A percentile compares a stretch with the other conserved stretches of the same genome.
Conservation (phyloP, 2,797 vertebrate genomes). For the Mormyrus proboscirostris region DNA sequence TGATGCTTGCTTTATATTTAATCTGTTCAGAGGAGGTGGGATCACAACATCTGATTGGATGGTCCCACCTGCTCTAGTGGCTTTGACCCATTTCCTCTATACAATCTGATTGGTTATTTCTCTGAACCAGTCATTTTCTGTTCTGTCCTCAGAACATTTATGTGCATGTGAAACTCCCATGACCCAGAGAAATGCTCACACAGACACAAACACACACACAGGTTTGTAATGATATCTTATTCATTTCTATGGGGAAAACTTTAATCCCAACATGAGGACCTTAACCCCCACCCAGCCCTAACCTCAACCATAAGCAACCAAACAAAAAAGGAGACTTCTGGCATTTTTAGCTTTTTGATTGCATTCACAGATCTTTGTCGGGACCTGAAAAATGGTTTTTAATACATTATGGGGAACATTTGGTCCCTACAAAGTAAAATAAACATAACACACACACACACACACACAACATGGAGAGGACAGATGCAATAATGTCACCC, state of each 20-base stretch:
- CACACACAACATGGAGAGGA: background rate
- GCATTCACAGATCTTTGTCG: background rate
- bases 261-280: background rate
- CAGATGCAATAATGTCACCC: background rate
- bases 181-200: background rate
- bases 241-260: background rate
- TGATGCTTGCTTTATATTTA: background rate
- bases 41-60: background rate
- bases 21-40: background rate
- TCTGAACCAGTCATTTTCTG: background rate
- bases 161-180: background rate
- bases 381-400: background rate
- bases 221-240: background rate
- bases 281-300: background rate
- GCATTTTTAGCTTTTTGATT: background rate
- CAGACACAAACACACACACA: background rate
- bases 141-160: background rate
- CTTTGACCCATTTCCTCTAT: background rate
- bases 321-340: background rate
- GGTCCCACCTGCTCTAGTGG: background rate
- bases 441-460: background rate
- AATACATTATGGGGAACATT: background rate
- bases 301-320: background rate
- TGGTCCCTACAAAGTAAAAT: too few relatives aligned
- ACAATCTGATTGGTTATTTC: background rate